Evolutionary conservation across 2,113 vertebrate species (phyloP), one percentile per base, ranked within the genome.

Genomic region (Theristicus caerulescens): DNA sequence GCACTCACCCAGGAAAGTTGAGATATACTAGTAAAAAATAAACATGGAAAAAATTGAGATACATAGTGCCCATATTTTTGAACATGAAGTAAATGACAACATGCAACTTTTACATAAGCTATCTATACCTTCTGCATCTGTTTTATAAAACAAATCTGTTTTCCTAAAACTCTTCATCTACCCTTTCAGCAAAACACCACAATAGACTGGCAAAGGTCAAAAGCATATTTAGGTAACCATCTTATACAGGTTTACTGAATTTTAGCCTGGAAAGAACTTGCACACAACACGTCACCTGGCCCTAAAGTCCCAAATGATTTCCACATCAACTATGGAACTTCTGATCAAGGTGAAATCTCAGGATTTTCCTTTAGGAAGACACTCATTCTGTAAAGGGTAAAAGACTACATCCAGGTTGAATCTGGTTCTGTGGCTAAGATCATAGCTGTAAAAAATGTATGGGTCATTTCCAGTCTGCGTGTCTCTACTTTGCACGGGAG

Each of bases 381-480:
- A 49, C 9, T 2, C 5, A 11, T 31, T 55, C 58, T 69, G 31
- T 29, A 40, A 79, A 79, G 29, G 29, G 17, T 7, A 57, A 70
- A 52, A 47, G 31, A 62, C 25, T 47, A 27, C 36, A 38, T 34
- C 36, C 40, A 66, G 42, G 24, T 7, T 88, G n/a, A 89, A 73
- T 62, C 38, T 47, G 24, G 29, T 66, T 66, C 32, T 10, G 9
- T 74, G 25, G 8, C 61, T 80, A 65, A 80, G 74, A 46, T 73
- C 6, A 2, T 42, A 54, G 57, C 26, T 2, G 2, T 90, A 29
- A 40, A 52, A 80, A 54, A 69, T 0, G 0, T 2, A 25, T 2
- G 15, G 57, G 10, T 86, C 44, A 32, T 38, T 83, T 76, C 38
- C 44, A 67, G 9, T 29, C 76, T 83, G 13, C 1, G 0, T 42